Evolutionary conservation across 2,113 vertebrate species (phyloP).

Genomic region (Malaclemys terrapin): DNA sequence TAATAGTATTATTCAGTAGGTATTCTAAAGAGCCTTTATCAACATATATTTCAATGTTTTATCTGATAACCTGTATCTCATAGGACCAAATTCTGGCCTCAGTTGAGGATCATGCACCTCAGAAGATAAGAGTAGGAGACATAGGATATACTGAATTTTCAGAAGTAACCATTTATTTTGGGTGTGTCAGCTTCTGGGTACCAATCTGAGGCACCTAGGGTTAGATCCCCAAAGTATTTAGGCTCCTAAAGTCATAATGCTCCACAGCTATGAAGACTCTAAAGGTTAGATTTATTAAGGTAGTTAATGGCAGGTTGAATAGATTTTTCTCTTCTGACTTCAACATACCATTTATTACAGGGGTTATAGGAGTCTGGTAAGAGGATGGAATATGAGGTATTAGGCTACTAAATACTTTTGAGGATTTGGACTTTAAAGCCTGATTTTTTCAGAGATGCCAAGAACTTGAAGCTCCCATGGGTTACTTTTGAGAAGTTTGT

Average conservation of each 20-base stretch:
- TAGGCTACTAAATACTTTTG: not conserved
- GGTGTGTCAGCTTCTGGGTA: not conserved
- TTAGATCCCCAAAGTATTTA: not conserved
- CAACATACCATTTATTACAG: not conserved
- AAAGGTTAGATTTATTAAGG: not conserved
- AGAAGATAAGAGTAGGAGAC: not conserved
- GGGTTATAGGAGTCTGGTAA: not conserved
- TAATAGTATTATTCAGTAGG: not conserved
- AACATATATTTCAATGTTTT: not conserved
- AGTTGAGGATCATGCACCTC: not conserved
- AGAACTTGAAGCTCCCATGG: not conserved
- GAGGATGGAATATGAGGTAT: not conserved
- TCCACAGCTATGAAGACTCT: not conserved
- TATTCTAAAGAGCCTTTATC: not conserved
- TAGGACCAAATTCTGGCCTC: not conserved
- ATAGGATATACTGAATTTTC: not conserved
- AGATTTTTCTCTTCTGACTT: not conserved
- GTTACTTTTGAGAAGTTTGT: not conserved
- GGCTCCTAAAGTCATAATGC: not conserved
- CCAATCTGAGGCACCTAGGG: not conserved
- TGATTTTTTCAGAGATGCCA: not conserved
- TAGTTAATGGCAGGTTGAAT: not conserved
- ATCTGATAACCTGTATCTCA: not conserved
- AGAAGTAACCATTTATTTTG: not conserved
- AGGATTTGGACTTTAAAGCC: not conserved